Evolutionary conservation across 2,113 vertebrate genomes (phyloP).

Genomic region (Arenaria interpres): DNA sequence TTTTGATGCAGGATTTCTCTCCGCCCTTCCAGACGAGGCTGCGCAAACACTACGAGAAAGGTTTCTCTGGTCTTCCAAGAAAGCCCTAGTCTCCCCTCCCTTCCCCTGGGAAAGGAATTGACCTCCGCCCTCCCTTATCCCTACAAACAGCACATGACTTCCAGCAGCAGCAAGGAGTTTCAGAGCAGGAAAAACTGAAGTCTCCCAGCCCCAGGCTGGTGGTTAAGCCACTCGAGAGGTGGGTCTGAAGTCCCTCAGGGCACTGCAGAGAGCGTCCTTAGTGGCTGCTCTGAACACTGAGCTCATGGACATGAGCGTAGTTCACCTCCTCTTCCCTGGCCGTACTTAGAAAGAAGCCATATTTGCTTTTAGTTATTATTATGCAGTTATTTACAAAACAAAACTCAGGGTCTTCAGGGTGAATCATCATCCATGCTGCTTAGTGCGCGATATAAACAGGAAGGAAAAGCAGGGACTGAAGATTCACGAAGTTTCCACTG

Average conservation of each 20-base stretch:
- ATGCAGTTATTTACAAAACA: not conserved
- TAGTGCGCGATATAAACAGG: accelerated
- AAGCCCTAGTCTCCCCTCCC: not conserved
- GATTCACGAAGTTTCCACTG: not conserved
- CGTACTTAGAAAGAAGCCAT: not conserved
- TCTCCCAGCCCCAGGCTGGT: not conserved
- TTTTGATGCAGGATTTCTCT: not conserved
- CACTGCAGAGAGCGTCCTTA: not conserved
- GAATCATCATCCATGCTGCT: not conserved
- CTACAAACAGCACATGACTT: not conserved
- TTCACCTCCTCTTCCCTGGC: not conserved
- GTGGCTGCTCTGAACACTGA: not conserved
- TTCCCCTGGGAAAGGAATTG: not conserved
- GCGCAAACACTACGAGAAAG: not conserved
- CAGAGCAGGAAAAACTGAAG: not conserved
- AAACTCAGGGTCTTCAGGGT: not conserved
- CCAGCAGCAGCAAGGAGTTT: not conserved
- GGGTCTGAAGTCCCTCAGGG: not conserved
- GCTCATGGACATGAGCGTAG: accelerated
- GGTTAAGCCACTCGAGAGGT: not conserved
- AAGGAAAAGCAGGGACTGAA: not conserved
- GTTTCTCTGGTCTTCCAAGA: not conserved
- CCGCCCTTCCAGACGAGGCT: accelerated
- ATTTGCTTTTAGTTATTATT: not conserved
- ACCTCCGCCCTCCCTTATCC: not conserved